Conservation (phyloP, 2,888 invertebrate genomes). For the Scaeva pyrastri region DNA sequence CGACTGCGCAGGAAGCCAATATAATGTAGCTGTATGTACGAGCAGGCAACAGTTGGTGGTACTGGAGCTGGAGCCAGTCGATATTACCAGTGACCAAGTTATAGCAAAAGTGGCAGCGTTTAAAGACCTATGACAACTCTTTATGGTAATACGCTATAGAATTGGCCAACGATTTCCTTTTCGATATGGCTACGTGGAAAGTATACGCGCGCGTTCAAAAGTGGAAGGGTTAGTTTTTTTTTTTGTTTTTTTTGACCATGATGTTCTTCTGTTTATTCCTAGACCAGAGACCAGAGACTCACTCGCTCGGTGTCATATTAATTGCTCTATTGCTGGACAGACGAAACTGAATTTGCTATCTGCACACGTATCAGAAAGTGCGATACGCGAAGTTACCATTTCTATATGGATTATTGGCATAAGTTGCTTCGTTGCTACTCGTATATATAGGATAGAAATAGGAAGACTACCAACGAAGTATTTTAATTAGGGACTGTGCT, state of each 20-base stretch:
- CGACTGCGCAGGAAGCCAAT: slow-evolving; percentile 49
- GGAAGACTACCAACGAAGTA: slow-evolving; percentile 60
- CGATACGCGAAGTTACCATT: slow-evolving; percentile 39
- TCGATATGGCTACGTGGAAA: slow-evolving; percentile 37
- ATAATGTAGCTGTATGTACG: neutral
- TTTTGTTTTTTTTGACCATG: too few relatives aligned
- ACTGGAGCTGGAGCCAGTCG: neutral
- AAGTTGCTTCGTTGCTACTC: too few relatives aligned
- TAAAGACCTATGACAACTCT: slow-evolving; percentile 73
- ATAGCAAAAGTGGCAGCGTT: slow-evolving; percentile 66
- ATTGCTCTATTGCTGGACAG: slow-evolving; percentile 68
- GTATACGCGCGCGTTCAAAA: slow-evolving; percentile 18
- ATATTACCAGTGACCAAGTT: slow-evolving; percentile 58
- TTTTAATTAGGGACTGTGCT: slow-evolving; percentile 61
- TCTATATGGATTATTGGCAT: slow-evolving; percentile 26
- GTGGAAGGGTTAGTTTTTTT: slow-evolving; percentile 48
- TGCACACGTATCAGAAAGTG: slow-evolving; percentile 43
- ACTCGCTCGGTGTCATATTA: slow-evolving; percentile 68
- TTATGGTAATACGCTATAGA: slow-evolving; percentile 71
- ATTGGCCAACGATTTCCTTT: slow-evolving; percentile 67
- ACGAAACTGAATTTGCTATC: slow-evolving; percentile 54
- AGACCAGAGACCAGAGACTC: neutral
- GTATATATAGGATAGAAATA: neutral
- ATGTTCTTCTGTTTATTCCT: too few relatives aligned
- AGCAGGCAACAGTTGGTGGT: slow-evolving; percentile 8